Percentiles rank a stretch among this genome's conserved stretches.
These are phyloP conservation scores for Labeo catla DNA, from an alignment of 2,113 vertebrate genomes.

Conservation along the genomic window DNA sequence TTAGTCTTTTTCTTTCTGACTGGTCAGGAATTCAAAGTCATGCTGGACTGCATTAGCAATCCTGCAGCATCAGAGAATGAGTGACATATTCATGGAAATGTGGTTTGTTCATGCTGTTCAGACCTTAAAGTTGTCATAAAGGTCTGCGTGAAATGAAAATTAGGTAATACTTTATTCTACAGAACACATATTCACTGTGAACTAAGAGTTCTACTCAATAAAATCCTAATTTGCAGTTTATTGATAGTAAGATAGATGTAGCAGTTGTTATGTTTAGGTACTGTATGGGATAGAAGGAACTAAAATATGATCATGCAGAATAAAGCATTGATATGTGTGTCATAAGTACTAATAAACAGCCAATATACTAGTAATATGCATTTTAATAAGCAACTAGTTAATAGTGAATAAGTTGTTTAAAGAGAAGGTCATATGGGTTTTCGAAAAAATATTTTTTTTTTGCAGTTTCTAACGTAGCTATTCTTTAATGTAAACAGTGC, in stretches of 20 bases:
- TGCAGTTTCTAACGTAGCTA: no score
- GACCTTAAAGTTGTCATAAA: neutral
- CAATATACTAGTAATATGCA: no score
- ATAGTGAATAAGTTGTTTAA: no score
- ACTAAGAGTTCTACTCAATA: neutral
- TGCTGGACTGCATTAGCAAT: neutral
- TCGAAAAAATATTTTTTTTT: no score
- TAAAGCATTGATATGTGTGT: no score
- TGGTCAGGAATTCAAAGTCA: conserved; percentile 12
- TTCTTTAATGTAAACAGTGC: no score
- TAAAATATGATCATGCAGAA: neutral
- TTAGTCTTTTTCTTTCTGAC: conserved; percentile 5
- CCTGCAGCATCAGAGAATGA: neutral
- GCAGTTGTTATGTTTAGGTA: neutral
- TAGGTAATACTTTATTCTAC: neutral
- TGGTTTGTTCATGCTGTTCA: neutral
- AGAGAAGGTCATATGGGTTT: no score
- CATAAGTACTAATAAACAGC: no score
- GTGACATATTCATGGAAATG: neutral
- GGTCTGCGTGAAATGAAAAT: neutral
- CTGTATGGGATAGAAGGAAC: neutral
- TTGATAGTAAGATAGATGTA: neutral
- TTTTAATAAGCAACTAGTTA: no score
- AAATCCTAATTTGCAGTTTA: neutral
- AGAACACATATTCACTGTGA: neutral